These are phyloP conservation scores for Nymphalis c-album DNA, from an alignment of 2,888 invertebrate species.

Conservation along the genomic window DNA sequence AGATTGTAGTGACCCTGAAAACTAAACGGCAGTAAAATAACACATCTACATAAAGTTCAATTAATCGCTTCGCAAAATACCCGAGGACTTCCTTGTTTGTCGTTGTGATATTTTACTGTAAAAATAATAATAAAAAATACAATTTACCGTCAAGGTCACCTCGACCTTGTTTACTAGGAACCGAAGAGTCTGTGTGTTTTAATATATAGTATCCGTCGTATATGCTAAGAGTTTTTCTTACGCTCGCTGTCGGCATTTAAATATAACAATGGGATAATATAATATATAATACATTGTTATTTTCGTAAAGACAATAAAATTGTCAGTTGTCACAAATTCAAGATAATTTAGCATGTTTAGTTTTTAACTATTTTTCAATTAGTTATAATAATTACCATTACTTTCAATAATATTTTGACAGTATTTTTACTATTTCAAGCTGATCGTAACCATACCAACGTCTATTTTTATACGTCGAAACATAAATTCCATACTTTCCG, in stretches of 20 bases:
- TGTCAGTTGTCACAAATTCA: background rate
- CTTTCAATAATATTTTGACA: too few relatives aligned
- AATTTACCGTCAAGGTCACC: slow-evolving; percentile 66
- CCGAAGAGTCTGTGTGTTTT: slow-evolving; percentile 63
- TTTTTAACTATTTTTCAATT: background rate
- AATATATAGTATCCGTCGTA: slow-evolving; percentile 48
- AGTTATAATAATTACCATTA: too few relatives aligned
- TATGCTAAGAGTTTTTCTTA: slow-evolving; percentile 38
- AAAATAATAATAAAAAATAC: slow-evolving; percentile 70
- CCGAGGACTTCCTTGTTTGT: slow-evolving; percentile 72
- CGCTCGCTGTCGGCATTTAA: slow-evolving; percentile 22
- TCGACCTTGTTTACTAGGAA: slow-evolving; percentile 75
- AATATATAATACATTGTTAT: background rate
- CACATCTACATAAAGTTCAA: slow-evolving; percentile 55
- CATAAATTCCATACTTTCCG: too few relatives aligned
- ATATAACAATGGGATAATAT: slow-evolving; percentile 16
- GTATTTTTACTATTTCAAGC: too few relatives aligned
- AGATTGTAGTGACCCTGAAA: slow-evolving; percentile 53
- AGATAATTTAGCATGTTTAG: background rate
- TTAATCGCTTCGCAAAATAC: slow-evolving; percentile 57
- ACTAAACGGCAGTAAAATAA: slow-evolving; percentile 58
- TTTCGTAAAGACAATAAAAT: background rate
- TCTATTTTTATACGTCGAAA: too few relatives aligned
- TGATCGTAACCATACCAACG: too few relatives aligned
- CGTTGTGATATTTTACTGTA: slow-evolving; percentile 68